Evolutionary conservation across 2,888 invertebrate genomes (phyloP).

Genomic region (Leptinotarsa juncta): DNA sequence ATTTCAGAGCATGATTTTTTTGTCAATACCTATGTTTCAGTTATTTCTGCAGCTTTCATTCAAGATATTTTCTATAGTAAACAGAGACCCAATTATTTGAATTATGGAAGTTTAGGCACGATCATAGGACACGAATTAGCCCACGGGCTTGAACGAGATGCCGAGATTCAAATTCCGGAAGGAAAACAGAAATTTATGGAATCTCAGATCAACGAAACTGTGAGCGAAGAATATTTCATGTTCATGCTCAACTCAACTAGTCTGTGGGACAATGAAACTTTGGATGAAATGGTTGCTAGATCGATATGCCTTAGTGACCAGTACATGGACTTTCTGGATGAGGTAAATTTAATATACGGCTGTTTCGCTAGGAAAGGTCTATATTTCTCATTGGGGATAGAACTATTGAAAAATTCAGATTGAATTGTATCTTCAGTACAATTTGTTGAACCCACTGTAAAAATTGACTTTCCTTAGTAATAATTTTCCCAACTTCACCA

Average conservation of each 20-base stretch:
- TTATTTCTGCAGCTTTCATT: slow-evolving; percentile 22
- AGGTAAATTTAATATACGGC: background rate
- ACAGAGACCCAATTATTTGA: slow-evolving; percentile 33
- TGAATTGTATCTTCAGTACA: too few species aligned
- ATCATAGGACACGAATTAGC: slow-evolving; percentile 30
- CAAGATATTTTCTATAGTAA: slow-evolving; percentile 27
- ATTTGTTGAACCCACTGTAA: too few species aligned
- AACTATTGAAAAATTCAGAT: too few species aligned
- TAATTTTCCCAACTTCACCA: too few species aligned
- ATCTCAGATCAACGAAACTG: background rate
- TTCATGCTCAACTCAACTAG: background rate
- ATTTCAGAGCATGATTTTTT: too few species aligned
- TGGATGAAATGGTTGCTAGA: slow-evolving; percentile 16
- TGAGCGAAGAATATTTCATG: background rate
- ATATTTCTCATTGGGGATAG: too few species aligned
- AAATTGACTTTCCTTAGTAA: too few species aligned
- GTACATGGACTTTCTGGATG: background rate
- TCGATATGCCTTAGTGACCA: slow-evolving; percentile 16
- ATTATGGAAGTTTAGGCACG: slow-evolving; percentile 31
- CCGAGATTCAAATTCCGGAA: background rate
- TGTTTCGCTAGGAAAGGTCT: background rate
- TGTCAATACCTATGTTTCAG: background rate
- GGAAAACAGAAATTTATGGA: background rate
- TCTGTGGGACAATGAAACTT: slow-evolving; percentile 25
- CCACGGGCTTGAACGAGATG: slow-evolving; percentile 11